These are phyloP conservation scores for Melangyna quadrimaculata DNA, from an alignment of 2,888 invertebrate genomes.

Conservation along the genomic window DNA sequence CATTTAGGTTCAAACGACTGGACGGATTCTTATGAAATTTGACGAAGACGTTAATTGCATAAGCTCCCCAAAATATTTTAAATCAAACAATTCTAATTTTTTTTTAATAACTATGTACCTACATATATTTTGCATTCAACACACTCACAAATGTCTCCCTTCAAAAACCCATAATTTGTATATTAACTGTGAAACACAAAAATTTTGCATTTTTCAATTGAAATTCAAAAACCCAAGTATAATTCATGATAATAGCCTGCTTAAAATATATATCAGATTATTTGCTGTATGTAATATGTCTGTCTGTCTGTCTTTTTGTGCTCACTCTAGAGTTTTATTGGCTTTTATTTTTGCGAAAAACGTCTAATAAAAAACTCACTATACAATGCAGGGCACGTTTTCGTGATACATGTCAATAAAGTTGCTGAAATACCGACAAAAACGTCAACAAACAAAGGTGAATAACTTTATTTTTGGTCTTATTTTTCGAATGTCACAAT, in stretches of 20 bases:
- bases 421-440: conserved; percentile 16
- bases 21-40: too few relatives aligned
- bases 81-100: too few relatives aligned
- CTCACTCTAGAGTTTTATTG: neutral
- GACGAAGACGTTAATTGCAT: too few relatives aligned
- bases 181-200: neutral
- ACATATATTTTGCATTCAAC: neutral
- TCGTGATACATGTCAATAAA: conserved; percentile 67
- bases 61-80: too few relatives aligned
- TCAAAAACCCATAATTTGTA: neutral
- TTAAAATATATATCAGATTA: neutral
- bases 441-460: conserved; percentile 44
- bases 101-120: too few relatives aligned
- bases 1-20: too few relatives aligned
- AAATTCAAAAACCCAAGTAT: neutral
- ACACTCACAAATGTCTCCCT: neutral
- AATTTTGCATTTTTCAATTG: neutral
- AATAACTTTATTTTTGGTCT: conserved; percentile 45
- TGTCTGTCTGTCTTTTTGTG: neutral
- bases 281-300: too few relatives aligned
- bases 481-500: neutral
- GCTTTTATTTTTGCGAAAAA: neutral
- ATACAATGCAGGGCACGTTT: conserved; percentile 56
- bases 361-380: neutral
- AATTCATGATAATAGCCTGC: neutral